Conservation (phyloP, 2,113 vertebrate genomes). For the Okapia johnstoni region DNA sequence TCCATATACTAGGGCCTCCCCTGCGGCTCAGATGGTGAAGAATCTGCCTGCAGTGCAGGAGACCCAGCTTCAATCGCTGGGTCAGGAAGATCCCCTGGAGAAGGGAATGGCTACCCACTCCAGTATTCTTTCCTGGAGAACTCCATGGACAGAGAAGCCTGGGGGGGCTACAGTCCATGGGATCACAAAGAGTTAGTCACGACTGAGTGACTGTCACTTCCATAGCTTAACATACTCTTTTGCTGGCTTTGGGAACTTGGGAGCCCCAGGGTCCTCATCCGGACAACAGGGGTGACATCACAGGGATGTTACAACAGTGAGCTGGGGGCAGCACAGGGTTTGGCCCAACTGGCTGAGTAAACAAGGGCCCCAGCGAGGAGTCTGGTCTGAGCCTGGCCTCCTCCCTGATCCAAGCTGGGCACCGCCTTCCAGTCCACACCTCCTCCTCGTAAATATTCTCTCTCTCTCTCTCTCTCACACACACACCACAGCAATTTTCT, state of each 20-base stretch:
- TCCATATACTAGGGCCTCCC: neutral
- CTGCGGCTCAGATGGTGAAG: neutral
- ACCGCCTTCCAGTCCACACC: neutral
- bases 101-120: neutral
- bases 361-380: neutral
- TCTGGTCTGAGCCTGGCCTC: neutral
- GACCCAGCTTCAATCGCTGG: neutral
- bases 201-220: neutral
- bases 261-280: neutral
- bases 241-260: neutral
- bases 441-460: neutral
- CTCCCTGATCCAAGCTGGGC: neutral
- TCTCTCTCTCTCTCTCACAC: neutral
- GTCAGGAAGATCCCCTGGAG: neutral
- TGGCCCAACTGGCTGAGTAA: rapidly evolving
- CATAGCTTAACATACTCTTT: neutral
- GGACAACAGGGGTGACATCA: neutral
- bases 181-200: neutral
- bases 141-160: neutral
- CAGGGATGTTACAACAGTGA: rapidly evolving
- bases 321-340: neutral
- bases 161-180: neutral
- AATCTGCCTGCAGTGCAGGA: neutral
- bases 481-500: neutral
- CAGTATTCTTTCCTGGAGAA: neutral